These are phyloP conservation scores for Podarcis cretensis DNA, from an alignment of 2,113 vertebrate species.

Conservation along the genomic window DNA sequence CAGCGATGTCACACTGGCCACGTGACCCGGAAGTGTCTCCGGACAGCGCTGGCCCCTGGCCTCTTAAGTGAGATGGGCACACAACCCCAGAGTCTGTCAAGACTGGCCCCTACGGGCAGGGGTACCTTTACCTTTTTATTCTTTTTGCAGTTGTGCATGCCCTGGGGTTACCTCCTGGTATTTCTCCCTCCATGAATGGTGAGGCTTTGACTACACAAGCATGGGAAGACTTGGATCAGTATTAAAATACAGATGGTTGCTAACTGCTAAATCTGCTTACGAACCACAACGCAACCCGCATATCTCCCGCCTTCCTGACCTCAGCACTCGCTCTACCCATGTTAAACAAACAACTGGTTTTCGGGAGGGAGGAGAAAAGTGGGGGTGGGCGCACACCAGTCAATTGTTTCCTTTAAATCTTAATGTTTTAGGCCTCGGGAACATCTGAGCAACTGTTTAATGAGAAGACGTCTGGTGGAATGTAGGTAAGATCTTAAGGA, in stretches of 20 bases:
- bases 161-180: background rate
- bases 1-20: no score
- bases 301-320: slow-evolving; percentile 51
- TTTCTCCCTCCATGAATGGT: no score
- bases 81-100: no score
- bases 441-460: slow-evolving; percentile 66
- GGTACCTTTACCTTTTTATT: no score
- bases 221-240: background rate
- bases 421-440: slow-evolving; percentile 66
- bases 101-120: no score
- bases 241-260: background rate
- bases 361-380: slow-evolving; percentile 31
- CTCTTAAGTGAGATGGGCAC: no score
- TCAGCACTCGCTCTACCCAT: slow-evolving; percentile 44
- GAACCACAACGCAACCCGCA: slow-evolving; percentile 45
- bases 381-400: slow-evolving; percentile 17
- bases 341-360: slow-evolving; percentile 69
- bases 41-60: no score
- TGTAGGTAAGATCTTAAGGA: slow-evolving; percentile 62
- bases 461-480: slow-evolving; percentile 64
- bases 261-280: slow-evolving; percentile 47
- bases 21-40: no score
- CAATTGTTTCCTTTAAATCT: slow-evolving; percentile 64
- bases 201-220: background rate
- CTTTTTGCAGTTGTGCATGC: no score